Evolutionary conservation across 2,797 vertebrate genomes (phyloP), one percentile per base, ranked within the genome.

Genomic region (Myotis pilosus): DNA sequence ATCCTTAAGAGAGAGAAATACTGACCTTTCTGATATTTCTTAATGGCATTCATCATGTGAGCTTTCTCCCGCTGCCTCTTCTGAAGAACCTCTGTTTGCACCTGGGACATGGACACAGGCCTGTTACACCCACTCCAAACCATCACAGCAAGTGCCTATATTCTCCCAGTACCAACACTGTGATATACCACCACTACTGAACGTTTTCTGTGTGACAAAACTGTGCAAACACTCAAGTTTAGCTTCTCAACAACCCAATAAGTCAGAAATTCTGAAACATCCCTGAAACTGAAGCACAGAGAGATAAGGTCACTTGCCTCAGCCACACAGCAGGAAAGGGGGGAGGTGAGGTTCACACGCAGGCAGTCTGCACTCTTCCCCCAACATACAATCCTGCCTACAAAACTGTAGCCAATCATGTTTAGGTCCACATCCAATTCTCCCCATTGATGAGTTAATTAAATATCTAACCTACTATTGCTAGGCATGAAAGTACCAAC

Each of bases 1-100:
- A 44, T n/a, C 44, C 57, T 51, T 36, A 41, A 47, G 44, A 87
- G 20, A 87, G 11, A 89, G n/a, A 86, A 1, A 22, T 33, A 75
- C 94, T 81, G 76, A 99, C 99, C 99, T 99, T 99, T 99, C 98
- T 99, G 99, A 84, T 99, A 99, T 92, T 99, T 99, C 98, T 99
- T 99, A 44, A 99, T 99, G 86, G 99, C 98, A 2, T 98, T 97
- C 98, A 99, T 99, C 99, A 99, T 99, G 12, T 99, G 98, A 87
- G 99, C 98, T 97, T 99, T 99, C 97, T 99, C 99, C 94, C 98
- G 99, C 97, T 99, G 99, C 92, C 99, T 99, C 98, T 98, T 99
- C 97, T 99, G 99, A 87, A 99, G 98, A 93, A 99, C 98, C 94
- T 99, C 99, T 57, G 98, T 97, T 99, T 99, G 99, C 53, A 99